Percentiles rank a stretch among this genome's conserved stretches.
phyloP scores from a whole-genome alignment of 35 echinoderm and acorn worm species.

The Hemicentrotus pulcherrimus region DNA sequence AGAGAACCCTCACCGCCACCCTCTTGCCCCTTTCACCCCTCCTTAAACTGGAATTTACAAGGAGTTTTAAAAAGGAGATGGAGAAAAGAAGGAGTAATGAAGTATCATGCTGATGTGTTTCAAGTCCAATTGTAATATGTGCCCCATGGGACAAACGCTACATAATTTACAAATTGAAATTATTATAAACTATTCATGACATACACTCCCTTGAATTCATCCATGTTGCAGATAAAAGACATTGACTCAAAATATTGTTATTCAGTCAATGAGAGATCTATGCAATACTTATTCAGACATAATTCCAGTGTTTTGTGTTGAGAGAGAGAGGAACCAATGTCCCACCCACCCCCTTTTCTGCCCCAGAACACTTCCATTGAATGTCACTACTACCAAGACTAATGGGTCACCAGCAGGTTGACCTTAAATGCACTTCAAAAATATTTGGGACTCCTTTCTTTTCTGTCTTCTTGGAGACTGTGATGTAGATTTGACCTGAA shows the following conservation, averaged over 20 bases:
- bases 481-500: conserved; percentile 46
- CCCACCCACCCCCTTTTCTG: background rate
- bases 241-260: background rate
- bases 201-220: background rate
- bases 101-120: background rate
- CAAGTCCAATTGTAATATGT: background rate
- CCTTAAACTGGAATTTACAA: background rate
- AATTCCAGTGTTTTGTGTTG: too few relatives aligned
- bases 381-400: conserved; percentile 2
- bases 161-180: background rate
- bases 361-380: background rate
- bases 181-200: background rate
- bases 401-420: conserved; percentile 31
- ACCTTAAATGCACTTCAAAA: conserved; percentile 46
- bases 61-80: background rate
- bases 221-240: background rate
- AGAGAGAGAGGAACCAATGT: background rate
- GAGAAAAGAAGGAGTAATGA: background rate
- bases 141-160: background rate
- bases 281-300: background rate
- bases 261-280: background rate
- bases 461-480: conserved; percentile 13
- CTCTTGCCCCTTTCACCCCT: background rate
- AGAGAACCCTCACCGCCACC: background rate
- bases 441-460: conserved; percentile 25